Percentiles rank a stretch among this genome's conserved stretches.
phyloP scores from a whole-genome alignment of 2,888 invertebrate genomes.

The Aspidiotus rigidus region DNA sequence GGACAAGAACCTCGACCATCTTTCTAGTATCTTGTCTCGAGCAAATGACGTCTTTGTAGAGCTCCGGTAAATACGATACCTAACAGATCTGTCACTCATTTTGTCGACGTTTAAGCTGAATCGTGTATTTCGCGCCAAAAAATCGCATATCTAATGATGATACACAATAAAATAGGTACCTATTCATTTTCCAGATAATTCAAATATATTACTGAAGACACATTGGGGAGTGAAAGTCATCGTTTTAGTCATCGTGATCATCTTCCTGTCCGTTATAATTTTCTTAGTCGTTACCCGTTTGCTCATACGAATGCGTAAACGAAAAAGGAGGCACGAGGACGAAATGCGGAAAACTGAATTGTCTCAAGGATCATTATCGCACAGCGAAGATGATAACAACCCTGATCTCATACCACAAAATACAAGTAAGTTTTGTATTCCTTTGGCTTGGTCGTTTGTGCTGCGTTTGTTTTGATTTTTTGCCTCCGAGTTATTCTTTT shows the following conservation, averaged over 20 bases:
- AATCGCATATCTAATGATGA: not conserved
- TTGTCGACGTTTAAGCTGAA: not conserved
- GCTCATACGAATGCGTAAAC: constrained; percentile 10
- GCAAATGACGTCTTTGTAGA: too few species aligned
- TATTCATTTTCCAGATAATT: constrained; percentile 11
- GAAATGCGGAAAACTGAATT: constrained; percentile 23
- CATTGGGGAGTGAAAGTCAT: constrained; percentile 7
- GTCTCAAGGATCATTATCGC: constrained; percentile 26
- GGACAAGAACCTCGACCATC: too few species aligned
- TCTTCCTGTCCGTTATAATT: constrained; percentile 3
- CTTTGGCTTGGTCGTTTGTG: too few species aligned
- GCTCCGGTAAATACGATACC: too few species aligned
- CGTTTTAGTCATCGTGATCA: not conserved
- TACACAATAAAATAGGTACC: not conserved
- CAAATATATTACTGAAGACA: constrained; percentile 13
- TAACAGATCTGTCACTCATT: too few species aligned
- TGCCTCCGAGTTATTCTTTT: too few species aligned
- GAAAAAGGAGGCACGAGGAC: constrained; percentile 1
- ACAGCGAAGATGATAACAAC: constrained; percentile 32
- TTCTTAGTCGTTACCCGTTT: not conserved
- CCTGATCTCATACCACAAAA: constrained; percentile 32
- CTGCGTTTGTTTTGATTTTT: too few species aligned
- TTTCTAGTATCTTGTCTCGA: too few species aligned
- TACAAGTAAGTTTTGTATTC: constrained; percentile 3
- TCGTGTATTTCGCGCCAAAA: not conserved